Evolutionary conservation across 2,888 invertebrate genomes (phyloP), one percentile per base, ranked within the genome.

Genomic region (Scaptomyza caliginosa): DNA sequence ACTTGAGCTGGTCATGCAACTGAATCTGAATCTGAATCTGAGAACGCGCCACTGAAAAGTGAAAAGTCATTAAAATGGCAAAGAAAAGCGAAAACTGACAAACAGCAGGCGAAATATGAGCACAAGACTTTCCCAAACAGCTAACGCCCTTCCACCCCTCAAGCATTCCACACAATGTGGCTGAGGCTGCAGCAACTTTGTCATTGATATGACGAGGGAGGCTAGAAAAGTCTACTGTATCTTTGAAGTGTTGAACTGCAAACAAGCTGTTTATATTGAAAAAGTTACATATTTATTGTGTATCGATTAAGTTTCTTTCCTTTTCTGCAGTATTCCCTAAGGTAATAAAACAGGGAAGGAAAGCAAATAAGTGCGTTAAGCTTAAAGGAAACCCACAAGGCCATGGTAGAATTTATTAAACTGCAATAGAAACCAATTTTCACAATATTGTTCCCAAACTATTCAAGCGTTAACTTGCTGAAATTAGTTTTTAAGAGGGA

Each of bases 41-140:
- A 83, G 86, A 86, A 81, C 75, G 56, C 74, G 68, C 55, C 39
- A 55, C 82, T 68, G 69, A 77, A 86, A 88, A 83, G 83, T 83
- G 83, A 83, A 88, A 83, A 78, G 78, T 78, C 78, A 78, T 78
- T 81, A 78, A 76, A 76, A 77, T 58, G 67, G 57, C 56, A 75
- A 70, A 62, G 66, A 71, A 81, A 87, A 87, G 85, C 87, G 87
- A 84, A 86, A 82, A 86, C 76, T 82, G 62, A 38, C 63, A 48
- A 72, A 66, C 60, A 64, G 76, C 71, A 56, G 69, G 83, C 77
- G 72, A 74, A 85, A 74, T 76, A 65, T 76, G 72, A 76, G 76
- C 56, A 16, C 76, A 52, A 76, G 54, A 58, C 49, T 49, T 69
- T 71, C 57, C 42, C 34, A 26, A 19, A 13, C 3, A 19, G 34